phyloP scores from a whole-genome alignment of 2,113 vertebrate genomes.

The Narcine bancroftii region DNA sequence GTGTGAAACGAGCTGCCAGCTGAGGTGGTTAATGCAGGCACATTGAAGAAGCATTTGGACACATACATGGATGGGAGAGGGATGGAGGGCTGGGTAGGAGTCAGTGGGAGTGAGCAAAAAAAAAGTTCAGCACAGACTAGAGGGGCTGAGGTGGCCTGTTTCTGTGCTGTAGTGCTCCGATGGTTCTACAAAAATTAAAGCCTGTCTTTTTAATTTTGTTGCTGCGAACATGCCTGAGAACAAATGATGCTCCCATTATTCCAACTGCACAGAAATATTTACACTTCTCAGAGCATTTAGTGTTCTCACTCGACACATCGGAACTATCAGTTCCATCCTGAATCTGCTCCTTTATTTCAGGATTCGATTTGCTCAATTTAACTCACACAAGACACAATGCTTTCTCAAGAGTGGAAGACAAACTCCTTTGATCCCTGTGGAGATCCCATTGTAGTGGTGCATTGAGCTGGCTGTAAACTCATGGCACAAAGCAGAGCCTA shows the following conservation, averaged over 20 bases:
- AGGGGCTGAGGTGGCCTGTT: too few species aligned
- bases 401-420: not conserved
- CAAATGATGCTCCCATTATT: not conserved
- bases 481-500: not conserved
- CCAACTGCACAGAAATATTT: not conserved
- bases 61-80: too few species aligned
- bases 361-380: not conserved
- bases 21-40: too few species aligned
- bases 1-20: too few species aligned
- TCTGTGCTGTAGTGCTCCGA: too few species aligned
- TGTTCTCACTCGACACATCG: not conserved
- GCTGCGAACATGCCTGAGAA: not conserved
- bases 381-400: not conserved
- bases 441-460: not conserved
- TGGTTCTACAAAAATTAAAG: too few species aligned
- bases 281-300: not conserved
- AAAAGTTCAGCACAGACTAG: too few species aligned
- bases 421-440: not conserved
- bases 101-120: too few species aligned
- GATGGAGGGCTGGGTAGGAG: too few species aligned
- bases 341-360: not conserved
- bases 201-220: not conserved
- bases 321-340: not conserved
- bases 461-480: not conserved
- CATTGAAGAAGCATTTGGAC: too few species aligned